Conservation (phyloP, 1,140 invertebrate genomes). For the Cyrtorhinus lividipennis region DNA sequence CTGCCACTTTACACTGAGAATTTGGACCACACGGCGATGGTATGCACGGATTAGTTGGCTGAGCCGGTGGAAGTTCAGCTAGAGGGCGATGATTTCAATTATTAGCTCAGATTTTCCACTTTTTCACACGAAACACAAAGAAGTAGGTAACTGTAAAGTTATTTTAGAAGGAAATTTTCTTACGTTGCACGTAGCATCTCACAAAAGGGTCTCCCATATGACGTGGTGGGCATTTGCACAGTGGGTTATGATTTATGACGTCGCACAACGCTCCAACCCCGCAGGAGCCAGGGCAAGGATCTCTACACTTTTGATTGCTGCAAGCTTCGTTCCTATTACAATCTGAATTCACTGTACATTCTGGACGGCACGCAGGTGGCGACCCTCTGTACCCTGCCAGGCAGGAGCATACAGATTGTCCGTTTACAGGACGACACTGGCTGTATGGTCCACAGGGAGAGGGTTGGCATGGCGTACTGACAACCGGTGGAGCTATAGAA, state of each 20-base stretch:
- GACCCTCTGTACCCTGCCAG: slow-evolving; percentile 50
- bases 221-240: slow-evolving; percentile 42
- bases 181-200: slow-evolving; percentile 38
- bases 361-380: slow-evolving; percentile 54
- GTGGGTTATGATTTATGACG: slow-evolving; percentile 45
- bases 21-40: slow-evolving; percentile 58
- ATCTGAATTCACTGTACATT: slow-evolving; percentile 60
- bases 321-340: slow-evolving; percentile 52
- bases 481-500: slow-evolving; percentile 25
- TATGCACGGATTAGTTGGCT: slow-evolving; percentile 39
- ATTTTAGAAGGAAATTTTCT: slow-evolving; percentile 22
- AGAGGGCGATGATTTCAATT: slow-evolving; percentile 22
- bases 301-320: slow-evolving; percentile 57
- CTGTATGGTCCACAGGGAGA: slow-evolving; percentile 64
- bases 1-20: slow-evolving; percentile 41
- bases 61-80: slow-evolving; percentile 12
- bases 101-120: slow-evolving; percentile 14
- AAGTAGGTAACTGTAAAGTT: neutral
- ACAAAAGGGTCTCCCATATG: slow-evolving; percentile 50
- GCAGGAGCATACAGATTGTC: slow-evolving; percentile 60
- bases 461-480: slow-evolving; percentile 42
- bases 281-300: slow-evolving; percentile 62
- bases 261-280: slow-evolving; percentile 53
- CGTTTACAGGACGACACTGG: slow-evolving; percentile 51
- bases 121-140: neutral